Conservation (phyloP, 1,140 invertebrate species). For the Musca domestica region DNA sequence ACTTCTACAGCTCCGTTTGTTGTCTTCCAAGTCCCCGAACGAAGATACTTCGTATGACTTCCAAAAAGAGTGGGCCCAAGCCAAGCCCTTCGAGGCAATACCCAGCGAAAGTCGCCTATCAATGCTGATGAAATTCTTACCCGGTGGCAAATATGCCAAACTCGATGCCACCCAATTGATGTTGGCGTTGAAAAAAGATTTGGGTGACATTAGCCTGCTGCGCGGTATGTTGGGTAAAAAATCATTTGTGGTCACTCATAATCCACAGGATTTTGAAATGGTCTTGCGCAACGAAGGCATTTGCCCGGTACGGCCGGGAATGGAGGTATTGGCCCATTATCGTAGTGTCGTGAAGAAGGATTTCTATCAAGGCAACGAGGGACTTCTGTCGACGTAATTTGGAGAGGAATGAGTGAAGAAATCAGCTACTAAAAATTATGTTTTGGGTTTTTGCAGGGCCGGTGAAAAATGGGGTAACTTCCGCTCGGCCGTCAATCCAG, state of each 20-base stretch:
- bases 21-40: neutral
- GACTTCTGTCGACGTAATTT: slow-evolving; percentile 21
- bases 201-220: slow-evolving; percentile 23
- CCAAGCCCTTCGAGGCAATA: slow-evolving; percentile 39
- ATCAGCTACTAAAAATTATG: slow-evolving; percentile 54
- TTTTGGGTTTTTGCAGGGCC: slow-evolving; percentile 45
- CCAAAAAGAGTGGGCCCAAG: slow-evolving; percentile 17
- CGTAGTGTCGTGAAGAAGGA: slow-evolving; percentile 22
- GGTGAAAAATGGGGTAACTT: slow-evolving; percentile 42
- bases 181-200: slow-evolving; percentile 21
- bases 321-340: slow-evolving; percentile 28
- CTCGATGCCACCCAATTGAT: slow-evolving; percentile 9
- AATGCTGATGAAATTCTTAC: slow-evolving; percentile 39
- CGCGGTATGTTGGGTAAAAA: slow-evolving; percentile 11
- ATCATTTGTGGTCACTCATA: slow-evolving; percentile 18
- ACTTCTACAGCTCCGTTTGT: neutral
- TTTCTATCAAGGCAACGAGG: slow-evolving; percentile 24
- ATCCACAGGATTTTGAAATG: slow-evolving; percentile 27
- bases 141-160: slow-evolving; percentile 37
- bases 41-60: neutral
- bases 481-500: slow-evolving; percentile 43
- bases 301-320: slow-evolving; percentile 11
- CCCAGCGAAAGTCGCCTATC: slow-evolving; percentile 38
- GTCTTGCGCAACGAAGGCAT: slow-evolving; percentile 28
- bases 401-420: slow-evolving; percentile 59